Conservation (phyloP, 1,140 invertebrate genomes). For the Diprion similis region DNA sequence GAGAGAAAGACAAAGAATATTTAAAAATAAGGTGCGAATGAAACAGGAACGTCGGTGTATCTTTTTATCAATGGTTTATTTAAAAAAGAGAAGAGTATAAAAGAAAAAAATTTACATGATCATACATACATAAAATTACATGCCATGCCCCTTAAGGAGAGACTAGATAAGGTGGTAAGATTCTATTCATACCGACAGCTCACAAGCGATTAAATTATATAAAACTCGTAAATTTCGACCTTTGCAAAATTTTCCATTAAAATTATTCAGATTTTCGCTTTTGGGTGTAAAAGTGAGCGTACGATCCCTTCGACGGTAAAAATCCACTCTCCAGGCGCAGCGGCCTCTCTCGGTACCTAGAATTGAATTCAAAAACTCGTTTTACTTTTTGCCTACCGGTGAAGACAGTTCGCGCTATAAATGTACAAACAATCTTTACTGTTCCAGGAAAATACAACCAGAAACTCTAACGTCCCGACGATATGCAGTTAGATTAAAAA, state of each 20-base stretch:
- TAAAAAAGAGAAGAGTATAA: constrained; percentile 13
- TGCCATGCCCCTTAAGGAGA: constrained; percentile 31
- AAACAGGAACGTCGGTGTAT: background rate
- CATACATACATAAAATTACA: background rate
- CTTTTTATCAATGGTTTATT: constrained; percentile 12
- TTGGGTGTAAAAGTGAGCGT: constrained; percentile 39
- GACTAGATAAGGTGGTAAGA: constrained; percentile 40
- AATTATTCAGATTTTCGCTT: constrained; percentile 48
- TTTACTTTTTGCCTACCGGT: no score
- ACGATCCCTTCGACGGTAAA: constrained; percentile 56
- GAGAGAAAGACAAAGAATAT: no score
- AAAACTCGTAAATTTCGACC: background rate
- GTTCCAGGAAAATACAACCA: no score
- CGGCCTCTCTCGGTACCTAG: constrained; percentile 55
- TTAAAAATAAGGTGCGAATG: background rate
- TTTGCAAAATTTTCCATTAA: background rate
- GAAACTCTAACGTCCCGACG: no score
- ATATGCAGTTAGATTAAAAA: no score
- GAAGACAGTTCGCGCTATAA: no score
- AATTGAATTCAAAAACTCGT: constrained; percentile 28
- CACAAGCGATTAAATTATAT: background rate
- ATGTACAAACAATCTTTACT: no score
- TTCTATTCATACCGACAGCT: background rate
- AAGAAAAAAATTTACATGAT: constrained; percentile 14
- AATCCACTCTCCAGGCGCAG: constrained; percentile 56